phyloP scores from a whole-genome alignment of 1,140 invertebrate species.

The Rhyacophila brunnea region DNA sequence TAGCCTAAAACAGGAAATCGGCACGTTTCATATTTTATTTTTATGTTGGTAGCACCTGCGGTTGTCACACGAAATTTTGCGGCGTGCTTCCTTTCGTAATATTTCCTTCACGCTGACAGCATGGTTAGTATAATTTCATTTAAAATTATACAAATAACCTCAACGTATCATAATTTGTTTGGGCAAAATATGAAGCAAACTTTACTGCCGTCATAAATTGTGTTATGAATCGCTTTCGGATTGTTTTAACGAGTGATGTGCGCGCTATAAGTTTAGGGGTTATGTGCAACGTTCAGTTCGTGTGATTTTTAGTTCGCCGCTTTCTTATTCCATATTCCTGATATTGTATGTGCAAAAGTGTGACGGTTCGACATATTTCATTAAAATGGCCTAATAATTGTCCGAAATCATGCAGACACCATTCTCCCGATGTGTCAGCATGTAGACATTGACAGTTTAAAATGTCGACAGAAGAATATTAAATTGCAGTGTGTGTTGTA shows the following conservation, averaged over 20 bases:
- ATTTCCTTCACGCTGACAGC: slow-evolving; percentile 15
- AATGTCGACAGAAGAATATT: no score
- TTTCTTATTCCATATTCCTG: no score
- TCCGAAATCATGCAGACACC: no score
- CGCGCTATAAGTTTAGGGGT: not conserved
- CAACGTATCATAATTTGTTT: not conserved
- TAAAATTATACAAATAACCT: not conserved
- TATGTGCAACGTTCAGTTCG: not conserved
- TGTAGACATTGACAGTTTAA: no score
- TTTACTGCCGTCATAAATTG: not conserved
- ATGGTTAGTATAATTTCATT: slow-evolving; percentile 12
- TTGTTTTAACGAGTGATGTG: not conserved
- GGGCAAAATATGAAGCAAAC: not conserved
- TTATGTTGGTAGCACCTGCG: slow-evolving; percentile 10
- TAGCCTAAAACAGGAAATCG: not conserved
- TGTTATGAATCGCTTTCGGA: not conserved
- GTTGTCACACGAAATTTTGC: slow-evolving; percentile 11
- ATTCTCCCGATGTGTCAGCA: no score
- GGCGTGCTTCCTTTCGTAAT: slow-evolving; percentile 22
- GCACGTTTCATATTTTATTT: slow-evolving; percentile 6
- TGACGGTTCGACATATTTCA: no score
- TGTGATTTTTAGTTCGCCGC: not conserved
- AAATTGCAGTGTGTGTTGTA: no score
- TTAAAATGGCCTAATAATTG: no score
- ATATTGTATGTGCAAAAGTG: no score